Evolutionary conservation across 2,888 invertebrate genomes (phyloP).

Genomic region (Tachina lurida): DNA sequence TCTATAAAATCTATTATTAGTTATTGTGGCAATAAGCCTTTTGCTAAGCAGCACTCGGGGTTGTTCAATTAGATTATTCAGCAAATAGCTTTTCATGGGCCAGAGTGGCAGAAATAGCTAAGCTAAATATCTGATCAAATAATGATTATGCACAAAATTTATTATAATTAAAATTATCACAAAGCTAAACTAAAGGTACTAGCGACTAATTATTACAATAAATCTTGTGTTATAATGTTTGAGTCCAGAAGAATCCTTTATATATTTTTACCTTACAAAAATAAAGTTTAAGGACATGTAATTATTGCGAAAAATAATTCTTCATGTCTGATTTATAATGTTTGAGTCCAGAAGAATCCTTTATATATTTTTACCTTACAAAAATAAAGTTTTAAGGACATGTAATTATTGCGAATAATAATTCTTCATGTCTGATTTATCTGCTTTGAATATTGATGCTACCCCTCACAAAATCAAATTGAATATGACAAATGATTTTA

Average conservation of each 20-base stretch:
- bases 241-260: neutral
- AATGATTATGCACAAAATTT: too few species aligned
- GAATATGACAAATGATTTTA: constrained; percentile 15
- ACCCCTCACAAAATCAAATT: constrained; percentile 21
- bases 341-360: neutral
- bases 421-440: neutral
- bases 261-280: neutral
- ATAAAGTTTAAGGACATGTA: too few species aligned
- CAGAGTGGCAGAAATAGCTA: neutral
- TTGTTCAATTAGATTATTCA: neutral
- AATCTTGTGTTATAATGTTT: too few species aligned
- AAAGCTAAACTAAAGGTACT: too few species aligned
- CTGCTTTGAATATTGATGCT: neutral
- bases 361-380: neutral
- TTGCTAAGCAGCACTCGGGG: neutral
- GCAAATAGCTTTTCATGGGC: neutral
- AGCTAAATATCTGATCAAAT: too few species aligned
- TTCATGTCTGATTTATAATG: too few species aligned
- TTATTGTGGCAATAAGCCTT: neutral
- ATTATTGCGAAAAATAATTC: too few species aligned
- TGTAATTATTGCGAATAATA: too few species aligned
- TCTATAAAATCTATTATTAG: neutral
- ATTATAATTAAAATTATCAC: too few species aligned
- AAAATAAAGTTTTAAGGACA: too few species aligned
- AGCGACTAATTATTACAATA: too few species aligned